Evolutionary conservation across 2,888 invertebrate genomes (phyloP), one percentile per base, ranked within the genome.

Genomic region (Ormyrus labotus): DNA sequence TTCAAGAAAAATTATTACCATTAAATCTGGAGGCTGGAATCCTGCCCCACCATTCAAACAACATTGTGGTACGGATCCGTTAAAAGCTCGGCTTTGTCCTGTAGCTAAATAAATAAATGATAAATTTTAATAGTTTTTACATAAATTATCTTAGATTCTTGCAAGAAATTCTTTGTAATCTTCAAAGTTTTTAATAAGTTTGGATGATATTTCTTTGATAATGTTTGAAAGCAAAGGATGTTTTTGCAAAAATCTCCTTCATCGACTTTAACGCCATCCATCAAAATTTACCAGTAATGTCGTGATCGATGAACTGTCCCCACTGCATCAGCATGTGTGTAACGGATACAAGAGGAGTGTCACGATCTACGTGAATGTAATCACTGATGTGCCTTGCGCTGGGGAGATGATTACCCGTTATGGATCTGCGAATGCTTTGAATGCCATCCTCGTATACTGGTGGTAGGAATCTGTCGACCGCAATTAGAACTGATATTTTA

Each of bases 251-350:
- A 34, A 34, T 34, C 34, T 34, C 34, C 4, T 34, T 34, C 34
- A 34, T 34, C 4, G 34, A 4, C 3, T 34, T 34, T 34, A 34
- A 34, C 34, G 34, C 4, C 34, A 4, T 4, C 34, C 34, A 34
- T 34, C 34, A 34, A 34, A 34, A 57, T 47, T 48, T 83, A 91
- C 91, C 90, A 75, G 96, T 96, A 83, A 98, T 91, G 88, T 98
- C 97, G 87, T 98, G 97, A 88, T 97, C 97, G 79, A 98, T 87
- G 85, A 98, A 95, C 91, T 98, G 97, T 0, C 97, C 97, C 96
- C 97, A 97, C 88, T 97, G 97, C 94, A 96, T 97, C 80, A 96
- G 93, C 93, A 96, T 94, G 84, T 96, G 94, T 0, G 96, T 96
- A 8, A 96, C 92, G 0, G 93, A 93, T 0, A 93, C 92, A 6